These are phyloP conservation scores for Heliconius melpomene DNA, from an alignment of 1,140 invertebrate species.

Conservation along the genomic window DNA sequence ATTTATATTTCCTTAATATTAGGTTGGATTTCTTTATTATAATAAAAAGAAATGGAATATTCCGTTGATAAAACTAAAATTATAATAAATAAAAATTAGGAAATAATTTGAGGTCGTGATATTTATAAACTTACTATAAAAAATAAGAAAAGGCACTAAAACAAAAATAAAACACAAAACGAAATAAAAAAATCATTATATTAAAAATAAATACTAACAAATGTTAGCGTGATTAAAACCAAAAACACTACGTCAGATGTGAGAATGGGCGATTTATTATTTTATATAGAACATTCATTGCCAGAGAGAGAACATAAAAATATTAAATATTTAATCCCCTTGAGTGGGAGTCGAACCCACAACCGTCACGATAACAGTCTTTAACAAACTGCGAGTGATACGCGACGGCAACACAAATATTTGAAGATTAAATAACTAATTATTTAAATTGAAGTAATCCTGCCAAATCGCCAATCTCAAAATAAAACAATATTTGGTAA, in stretches of 20 bases:
- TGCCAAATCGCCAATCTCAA: not conserved
- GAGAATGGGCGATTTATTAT: not conserved
- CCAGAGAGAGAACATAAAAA: too few relatives aligned
- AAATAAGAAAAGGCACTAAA: not conserved
- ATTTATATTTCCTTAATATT: not conserved
- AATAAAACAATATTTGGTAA: not conserved
- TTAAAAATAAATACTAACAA: slow-evolving; percentile 60
- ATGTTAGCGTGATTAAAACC: slow-evolving; percentile 44
- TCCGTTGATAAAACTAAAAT: too few relatives aligned
- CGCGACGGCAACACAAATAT: too few relatives aligned
- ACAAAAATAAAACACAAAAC: slow-evolving; percentile 53
- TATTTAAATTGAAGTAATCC: not conserved
- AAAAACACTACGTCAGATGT: slow-evolving; percentile 39
- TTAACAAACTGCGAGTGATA: too few relatives aligned
- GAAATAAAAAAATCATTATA: slow-evolving; percentile 60
- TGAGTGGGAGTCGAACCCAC: too few relatives aligned
- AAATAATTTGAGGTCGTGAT: too few relatives aligned
- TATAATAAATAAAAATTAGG: too few relatives aligned
- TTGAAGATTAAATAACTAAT: not conserved
- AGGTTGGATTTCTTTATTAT: not conserved
- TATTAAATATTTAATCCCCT: too few relatives aligned
- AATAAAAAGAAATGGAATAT: too few relatives aligned
- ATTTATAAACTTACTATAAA: too few relatives aligned
- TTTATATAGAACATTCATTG: not conserved
- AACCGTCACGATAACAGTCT: too few relatives aligned